A percentile compares a stretch with the other conserved stretches of the same genome.
Conservation (phyloP, 2,113 vertebrate species). For the Neoarius graeffei region DNA sequence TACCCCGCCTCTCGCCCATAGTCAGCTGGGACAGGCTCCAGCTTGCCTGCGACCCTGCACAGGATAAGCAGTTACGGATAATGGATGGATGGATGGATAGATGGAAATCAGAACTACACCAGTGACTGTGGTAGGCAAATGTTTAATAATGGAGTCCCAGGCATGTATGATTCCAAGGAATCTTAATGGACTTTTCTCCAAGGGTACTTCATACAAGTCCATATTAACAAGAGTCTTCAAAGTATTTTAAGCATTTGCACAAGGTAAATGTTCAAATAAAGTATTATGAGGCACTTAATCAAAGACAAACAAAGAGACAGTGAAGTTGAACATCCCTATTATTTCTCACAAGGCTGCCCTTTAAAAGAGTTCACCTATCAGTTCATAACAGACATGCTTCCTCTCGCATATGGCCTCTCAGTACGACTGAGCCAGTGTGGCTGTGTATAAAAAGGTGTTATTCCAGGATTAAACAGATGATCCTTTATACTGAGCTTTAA, state of each 20-base stretch:
- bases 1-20: too few relatives aligned
- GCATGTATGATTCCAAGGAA: background rate
- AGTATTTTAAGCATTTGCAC: background rate
- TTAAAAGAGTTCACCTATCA: constrained; percentile 21
- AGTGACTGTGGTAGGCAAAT: background rate
- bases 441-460: constrained; percentile 42
- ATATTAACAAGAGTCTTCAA: background rate
- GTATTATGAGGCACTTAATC: background rate
- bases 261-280: background rate
- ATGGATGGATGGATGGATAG: too few relatives aligned
- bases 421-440: constrained; percentile 14
- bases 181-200: too few relatives aligned
- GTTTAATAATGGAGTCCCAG: background rate
- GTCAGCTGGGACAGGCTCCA: too few relatives aligned
- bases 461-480: constrained; percentile 47
- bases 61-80: too few relatives aligned
- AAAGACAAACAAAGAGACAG: background rate
- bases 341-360: background rate
- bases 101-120: background rate
- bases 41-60: too few relatives aligned
- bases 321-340: constrained; percentile 3
- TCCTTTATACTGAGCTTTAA: constrained; percentile 37
- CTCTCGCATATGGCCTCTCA: constrained; percentile 1
- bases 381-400: background rate
- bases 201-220: background rate